Evolutionary conservation across 92 coral and sea anemone species (phyloP).

Genomic region (Epizoanthus fatuus): DNA sequence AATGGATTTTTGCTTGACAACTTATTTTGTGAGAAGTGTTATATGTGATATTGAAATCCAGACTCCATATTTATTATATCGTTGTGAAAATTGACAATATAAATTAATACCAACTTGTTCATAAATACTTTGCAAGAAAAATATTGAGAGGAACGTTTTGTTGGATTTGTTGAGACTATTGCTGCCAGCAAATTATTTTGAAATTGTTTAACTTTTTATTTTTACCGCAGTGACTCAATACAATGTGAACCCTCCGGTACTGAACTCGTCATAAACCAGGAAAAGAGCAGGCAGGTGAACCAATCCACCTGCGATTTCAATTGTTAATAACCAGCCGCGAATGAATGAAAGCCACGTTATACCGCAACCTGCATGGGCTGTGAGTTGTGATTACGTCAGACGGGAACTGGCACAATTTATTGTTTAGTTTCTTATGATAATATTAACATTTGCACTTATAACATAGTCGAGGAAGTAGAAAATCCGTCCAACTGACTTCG

Average conservation of each 20-base stretch:
- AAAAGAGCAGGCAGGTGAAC: background rate
- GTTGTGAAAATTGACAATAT: too few relatives aligned
- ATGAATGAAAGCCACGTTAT: constrained; percentile 38
- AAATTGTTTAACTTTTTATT: too few relatives aligned
- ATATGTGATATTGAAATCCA: too few relatives aligned
- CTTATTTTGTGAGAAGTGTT: too few relatives aligned
- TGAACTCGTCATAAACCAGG: background rate
- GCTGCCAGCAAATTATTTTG: too few relatives aligned
- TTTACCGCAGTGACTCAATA: too few relatives aligned
- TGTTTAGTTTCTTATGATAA: background rate
- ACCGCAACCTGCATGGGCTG: constrained; percentile 3
- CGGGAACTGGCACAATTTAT: background rate
- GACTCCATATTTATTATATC: too few relatives aligned
- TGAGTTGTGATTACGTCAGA: constrained; percentile 40
- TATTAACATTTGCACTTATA: background rate
- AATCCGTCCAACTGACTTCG: background rate
- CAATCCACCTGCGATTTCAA: constrained; percentile 27
- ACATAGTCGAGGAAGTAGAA: background rate
- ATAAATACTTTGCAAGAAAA: too few relatives aligned
- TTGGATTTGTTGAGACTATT: too few relatives aligned
- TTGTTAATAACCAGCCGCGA: constrained; percentile 20
- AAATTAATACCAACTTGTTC: too few relatives aligned
- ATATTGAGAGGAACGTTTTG: too few relatives aligned
- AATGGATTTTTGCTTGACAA: too few relatives aligned
- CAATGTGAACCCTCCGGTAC: background rate